phyloP scores from a whole-genome alignment of 2,888 invertebrate genomes.

The Nymphalis urticae region DNA sequence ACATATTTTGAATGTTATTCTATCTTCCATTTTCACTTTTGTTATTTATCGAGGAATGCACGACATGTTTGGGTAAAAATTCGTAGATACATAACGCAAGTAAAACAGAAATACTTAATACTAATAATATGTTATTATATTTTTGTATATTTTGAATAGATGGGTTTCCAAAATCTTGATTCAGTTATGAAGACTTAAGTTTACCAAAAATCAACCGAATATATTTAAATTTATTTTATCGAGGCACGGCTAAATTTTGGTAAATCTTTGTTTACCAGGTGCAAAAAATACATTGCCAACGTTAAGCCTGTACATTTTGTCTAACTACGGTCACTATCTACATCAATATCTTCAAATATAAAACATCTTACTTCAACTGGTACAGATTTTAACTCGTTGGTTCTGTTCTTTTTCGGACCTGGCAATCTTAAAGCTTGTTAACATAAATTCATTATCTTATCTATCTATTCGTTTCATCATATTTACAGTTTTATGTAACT shows the following conservation, averaged over 20 bases:
- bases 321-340: conserved; percentile 59
- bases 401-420: conserved; percentile 78
- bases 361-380: conserved; percentile 54
- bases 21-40: too few relatives aligned
- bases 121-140: too few relatives aligned
- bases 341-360: conserved; percentile 42
- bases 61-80: too few relatives aligned
- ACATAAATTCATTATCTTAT: neutral
- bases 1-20: neutral
- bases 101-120: too few relatives aligned
- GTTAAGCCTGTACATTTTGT: conserved; percentile 60
- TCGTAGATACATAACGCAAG: too few relatives aligned
- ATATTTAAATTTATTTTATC: neutral
- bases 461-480: neutral
- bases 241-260: conserved; percentile 14
- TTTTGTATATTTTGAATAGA: too few relatives aligned
- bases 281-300: conserved; percentile 79
- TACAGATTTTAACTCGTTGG: conserved; percentile 63
- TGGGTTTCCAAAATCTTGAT: conserved; percentile 20
- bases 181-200: conserved; percentile 7
- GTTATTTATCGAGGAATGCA: too few relatives aligned
- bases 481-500: neutral
- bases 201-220: conserved; percentile 22
- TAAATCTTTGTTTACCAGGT: conserved; percentile 61
- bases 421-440: conserved; percentile 60